These are phyloP conservation scores for Mobula birostris DNA, from an alignment of 2,113 vertebrate species.

Conservation along the genomic window DNA sequence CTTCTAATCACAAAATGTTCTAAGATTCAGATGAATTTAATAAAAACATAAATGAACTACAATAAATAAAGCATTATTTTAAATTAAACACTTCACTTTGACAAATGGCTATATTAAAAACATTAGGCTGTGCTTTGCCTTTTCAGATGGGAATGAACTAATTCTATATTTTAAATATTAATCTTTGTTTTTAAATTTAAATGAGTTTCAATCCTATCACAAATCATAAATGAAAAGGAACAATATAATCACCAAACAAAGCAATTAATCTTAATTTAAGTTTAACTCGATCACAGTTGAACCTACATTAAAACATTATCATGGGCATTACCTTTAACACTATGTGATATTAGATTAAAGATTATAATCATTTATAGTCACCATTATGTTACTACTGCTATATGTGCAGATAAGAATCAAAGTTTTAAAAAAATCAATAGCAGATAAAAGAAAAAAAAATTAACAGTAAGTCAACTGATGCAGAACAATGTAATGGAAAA, in stretches of 20 bases:
- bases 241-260: not conserved
- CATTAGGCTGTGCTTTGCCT: not conserved
- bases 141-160: not conserved
- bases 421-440: not conserved
- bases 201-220: not conserved
- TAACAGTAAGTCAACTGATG: not conserved
- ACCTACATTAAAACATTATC: not conserved
- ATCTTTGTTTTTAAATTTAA: not conserved
- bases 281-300: not conserved
- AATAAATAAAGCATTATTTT: too few relatives aligned
- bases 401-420: not conserved
- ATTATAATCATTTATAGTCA: not conserved
- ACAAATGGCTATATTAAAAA: not conserved
- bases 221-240: not conserved
- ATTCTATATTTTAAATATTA: not conserved
- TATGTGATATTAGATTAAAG: not conserved
- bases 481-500: not conserved
- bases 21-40: too few relatives aligned
- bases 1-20: too few relatives aligned
- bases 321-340: not conserved
- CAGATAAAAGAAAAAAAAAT: not conserved
- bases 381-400: not conserved
- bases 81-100: not conserved
- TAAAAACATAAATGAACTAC: too few relatives aligned
- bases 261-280: not conserved